phyloP scores from a whole-genome alignment of 92 coral and sea anemone species.

The Micromussa lordhowensis region DNA sequence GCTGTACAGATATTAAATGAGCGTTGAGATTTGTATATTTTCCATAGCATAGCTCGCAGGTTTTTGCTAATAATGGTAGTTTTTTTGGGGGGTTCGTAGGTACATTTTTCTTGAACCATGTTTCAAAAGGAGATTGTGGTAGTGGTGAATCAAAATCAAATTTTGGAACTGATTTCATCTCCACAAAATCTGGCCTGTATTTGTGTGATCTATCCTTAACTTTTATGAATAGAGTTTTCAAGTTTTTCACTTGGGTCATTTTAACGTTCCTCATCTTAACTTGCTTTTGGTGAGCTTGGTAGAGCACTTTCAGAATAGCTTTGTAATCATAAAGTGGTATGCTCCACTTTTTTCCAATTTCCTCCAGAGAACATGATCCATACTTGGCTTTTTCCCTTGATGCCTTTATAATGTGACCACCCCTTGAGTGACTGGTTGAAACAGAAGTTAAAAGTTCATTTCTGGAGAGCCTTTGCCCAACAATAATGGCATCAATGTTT shows the following conservation, averaged over 20 bases:
- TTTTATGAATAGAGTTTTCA: too few relatives aligned
- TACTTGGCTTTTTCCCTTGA: constrained; percentile 18
- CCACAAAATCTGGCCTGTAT: constrained; percentile 44
- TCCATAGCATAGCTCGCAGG: constrained; percentile 24
- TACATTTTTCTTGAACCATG: constrained; percentile 28
- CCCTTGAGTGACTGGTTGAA: constrained; percentile 12
- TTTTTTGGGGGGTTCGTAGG: neutral
- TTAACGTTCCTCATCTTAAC: too few relatives aligned
- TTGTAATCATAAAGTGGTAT: constrained; percentile 36
- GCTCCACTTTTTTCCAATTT: constrained; percentile 37
- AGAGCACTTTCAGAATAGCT: constrained; percentile 5
- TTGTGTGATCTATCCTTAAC: constrained; percentile 35
- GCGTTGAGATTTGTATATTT: constrained; percentile 5
- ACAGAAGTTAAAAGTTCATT: neutral
- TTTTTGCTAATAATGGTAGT: neutral
- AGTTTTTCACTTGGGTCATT: too few relatives aligned
- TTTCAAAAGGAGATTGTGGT: constrained; percentile 28
- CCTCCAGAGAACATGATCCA: constrained; percentile 26
- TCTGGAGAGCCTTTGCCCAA: too few relatives aligned
- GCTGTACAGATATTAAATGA: constrained; percentile 11
- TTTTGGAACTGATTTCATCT: constrained; percentile 39
- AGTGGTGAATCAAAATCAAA: constrained; percentile 18
- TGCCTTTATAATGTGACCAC: constrained; percentile 9
- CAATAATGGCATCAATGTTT: too few relatives aligned
- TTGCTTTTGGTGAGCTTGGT: neutral